Evolutionary conservation across 2,797 vertebrate species (phyloP).

Genomic region (Pipistrellus nathusii): DNA sequence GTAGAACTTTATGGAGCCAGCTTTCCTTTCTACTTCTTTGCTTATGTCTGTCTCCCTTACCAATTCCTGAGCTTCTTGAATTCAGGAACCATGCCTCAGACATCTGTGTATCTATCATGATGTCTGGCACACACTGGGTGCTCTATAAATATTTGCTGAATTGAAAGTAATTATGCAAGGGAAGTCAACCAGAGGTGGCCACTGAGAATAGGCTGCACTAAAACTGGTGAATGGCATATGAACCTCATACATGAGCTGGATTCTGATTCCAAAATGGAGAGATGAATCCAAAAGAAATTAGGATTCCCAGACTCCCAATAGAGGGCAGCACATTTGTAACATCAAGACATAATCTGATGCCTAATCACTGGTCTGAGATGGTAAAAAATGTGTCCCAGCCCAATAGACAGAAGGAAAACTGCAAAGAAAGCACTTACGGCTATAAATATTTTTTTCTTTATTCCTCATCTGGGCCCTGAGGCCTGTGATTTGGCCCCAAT

Average conservation of each 20-base stretch:
- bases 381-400: slow-evolving; percentile 54
- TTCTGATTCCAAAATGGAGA: background rate
- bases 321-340: slow-evolving; percentile 37
- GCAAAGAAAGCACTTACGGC: slow-evolving; percentile 70
- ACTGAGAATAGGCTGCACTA: background rate
- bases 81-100: background rate
- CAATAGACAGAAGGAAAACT: slow-evolving; percentile 68
- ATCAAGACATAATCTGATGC: slow-evolving; percentile 33
- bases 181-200: background rate
- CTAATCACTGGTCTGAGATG: slow-evolving; percentile 62
- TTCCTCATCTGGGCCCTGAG: slow-evolving; percentile 80
- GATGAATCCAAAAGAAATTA: slow-evolving; percentile 41
- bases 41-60: background rate
- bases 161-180: background rate
- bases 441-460: slow-evolving; percentile 80
- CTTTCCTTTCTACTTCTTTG: background rate
- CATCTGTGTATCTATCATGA: background rate
- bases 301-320: slow-evolving; percentile 61
- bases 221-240: background rate
- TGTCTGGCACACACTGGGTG: background rate
- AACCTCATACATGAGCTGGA: background rate
- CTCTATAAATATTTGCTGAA: background rate
- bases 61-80: background rate
- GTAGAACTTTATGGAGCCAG: background rate
- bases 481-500: slow-evolving; percentile 78